These are phyloP conservation scores for Neofelis nebulosa DNA, from an alignment of 2,113 vertebrate genomes.

Conservation along the genomic window DNA sequence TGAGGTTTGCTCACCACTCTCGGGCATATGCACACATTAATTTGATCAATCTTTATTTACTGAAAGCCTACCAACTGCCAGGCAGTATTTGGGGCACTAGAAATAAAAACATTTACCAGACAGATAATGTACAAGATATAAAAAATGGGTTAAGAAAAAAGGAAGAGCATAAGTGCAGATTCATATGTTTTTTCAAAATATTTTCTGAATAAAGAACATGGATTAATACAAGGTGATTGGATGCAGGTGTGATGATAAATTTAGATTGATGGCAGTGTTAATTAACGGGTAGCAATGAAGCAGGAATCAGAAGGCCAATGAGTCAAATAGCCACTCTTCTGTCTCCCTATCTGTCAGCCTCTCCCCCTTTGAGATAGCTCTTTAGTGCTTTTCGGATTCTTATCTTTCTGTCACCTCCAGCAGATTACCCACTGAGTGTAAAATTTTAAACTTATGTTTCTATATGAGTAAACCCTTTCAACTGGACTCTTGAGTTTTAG, in stretches of 20 bases:
- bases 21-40: neutral
- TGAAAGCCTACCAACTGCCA: neutral
- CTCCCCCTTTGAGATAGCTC: rapidly evolving
- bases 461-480: neutral
- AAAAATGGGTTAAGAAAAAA: neutral
- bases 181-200: neutral
- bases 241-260: neutral
- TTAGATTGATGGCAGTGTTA: neutral
- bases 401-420: neutral
- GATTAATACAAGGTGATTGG: neutral
- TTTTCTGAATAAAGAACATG: neutral
- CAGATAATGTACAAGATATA: neutral
- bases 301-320: neutral
- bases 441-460: neutral
- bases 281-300: neutral
- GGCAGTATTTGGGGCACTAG: neutral
- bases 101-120: neutral
- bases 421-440: neutral
- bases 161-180: neutral
- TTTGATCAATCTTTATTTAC: neutral
- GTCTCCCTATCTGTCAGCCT: neutral
- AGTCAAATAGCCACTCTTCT: neutral
- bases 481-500: neutral
- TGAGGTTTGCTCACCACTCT: neutral
- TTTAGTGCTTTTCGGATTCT: neutral